Percentiles rank a stretch among this genome's conserved stretches.
phyloP scores from a whole-genome alignment of 2,888 invertebrate species.

The Zonitis immaculata region DNA sequence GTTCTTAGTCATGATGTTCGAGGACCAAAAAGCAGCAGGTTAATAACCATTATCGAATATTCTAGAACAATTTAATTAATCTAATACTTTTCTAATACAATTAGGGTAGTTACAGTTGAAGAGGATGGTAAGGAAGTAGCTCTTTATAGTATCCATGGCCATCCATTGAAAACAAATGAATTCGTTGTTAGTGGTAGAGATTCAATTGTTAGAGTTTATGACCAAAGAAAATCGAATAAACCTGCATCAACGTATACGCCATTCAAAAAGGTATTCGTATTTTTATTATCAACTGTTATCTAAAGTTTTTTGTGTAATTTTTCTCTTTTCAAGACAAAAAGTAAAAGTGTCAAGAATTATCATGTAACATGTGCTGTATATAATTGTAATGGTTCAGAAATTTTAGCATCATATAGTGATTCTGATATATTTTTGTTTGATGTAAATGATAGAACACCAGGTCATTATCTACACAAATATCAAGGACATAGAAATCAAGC shows the following conservation, averaged over 20 bases:
- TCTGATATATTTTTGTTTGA: slow-evolving; percentile 90
- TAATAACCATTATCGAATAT: slow-evolving; percentile 6
- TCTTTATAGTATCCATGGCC: slow-evolving; percentile 82
- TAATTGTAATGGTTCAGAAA: slow-evolving; percentile 85
- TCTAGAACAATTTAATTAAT: too few species aligned
- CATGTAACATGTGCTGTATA: slow-evolving; percentile 88
- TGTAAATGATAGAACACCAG: slow-evolving; percentile 50
- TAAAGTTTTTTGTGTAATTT: neutral
- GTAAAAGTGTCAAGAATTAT: slow-evolving; percentile 31
- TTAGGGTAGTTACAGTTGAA: slow-evolving; percentile 56
- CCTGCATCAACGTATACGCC: slow-evolving; percentile 37
- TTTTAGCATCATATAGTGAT: slow-evolving; percentile 91
- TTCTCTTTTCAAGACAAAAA: slow-evolving; percentile 10
- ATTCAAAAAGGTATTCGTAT: slow-evolving; percentile 31
- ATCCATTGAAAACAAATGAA: slow-evolving; percentile 72
- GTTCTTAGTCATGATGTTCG: slow-evolving; percentile 80
- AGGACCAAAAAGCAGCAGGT: slow-evolving; percentile 57
- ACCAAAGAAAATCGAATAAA: slow-evolving; percentile 55
- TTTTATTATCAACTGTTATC: neutral
- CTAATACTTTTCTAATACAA: too few species aligned
- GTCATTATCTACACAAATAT: slow-evolving; percentile 54
- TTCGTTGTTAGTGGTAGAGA: slow-evolving; percentile 83
- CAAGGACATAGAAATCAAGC: slow-evolving; percentile 63
- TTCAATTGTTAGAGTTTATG: slow-evolving; percentile 71
- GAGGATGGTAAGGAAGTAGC: slow-evolving; percentile 60